These are phyloP conservation scores for Noctua fimbriata DNA, from an alignment of 2,888 invertebrate species.

Conservation along the genomic window DNA sequence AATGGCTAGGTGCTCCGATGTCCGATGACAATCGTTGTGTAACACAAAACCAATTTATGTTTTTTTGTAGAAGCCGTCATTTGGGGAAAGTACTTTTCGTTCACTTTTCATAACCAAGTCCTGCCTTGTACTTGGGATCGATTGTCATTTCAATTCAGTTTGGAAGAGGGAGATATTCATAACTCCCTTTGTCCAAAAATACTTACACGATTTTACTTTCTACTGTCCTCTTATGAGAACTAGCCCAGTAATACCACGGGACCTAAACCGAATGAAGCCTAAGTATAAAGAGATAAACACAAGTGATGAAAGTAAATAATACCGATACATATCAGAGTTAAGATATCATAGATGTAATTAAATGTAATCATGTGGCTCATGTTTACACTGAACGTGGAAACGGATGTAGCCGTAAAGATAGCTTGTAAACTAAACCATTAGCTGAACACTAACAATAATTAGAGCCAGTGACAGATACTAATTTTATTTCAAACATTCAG, in stretches of 20 bases:
- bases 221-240: not conserved
- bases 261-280: conserved; percentile 22
- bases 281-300: not conserved
- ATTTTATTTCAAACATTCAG: conserved; percentile 38
- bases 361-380: conserved; percentile 36
- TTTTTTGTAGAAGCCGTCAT: conserved; percentile 7
- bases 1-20: conserved; percentile 36
- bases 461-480: conserved; percentile 38
- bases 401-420: conserved; percentile 47
- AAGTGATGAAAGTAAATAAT: conserved; percentile 26
- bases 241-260: not conserved
- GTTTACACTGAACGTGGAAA: conserved; percentile 44
- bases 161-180: not conserved
- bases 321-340: conserved; percentile 21
- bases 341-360: conserved; percentile 30
- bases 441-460: conserved; percentile 45
- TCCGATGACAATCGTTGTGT: conserved; percentile 17
- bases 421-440: conserved; percentile 41
- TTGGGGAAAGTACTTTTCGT: not conserved
- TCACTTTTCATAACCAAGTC: not conserved
- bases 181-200: not conserved
- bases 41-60: conserved; percentile 13
- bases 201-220: not conserved
- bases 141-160: not conserved
- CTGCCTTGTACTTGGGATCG: not conserved